phyloP scores from a whole-genome alignment of 2,888 invertebrate genomes.

The Sycophila texana region DNA sequence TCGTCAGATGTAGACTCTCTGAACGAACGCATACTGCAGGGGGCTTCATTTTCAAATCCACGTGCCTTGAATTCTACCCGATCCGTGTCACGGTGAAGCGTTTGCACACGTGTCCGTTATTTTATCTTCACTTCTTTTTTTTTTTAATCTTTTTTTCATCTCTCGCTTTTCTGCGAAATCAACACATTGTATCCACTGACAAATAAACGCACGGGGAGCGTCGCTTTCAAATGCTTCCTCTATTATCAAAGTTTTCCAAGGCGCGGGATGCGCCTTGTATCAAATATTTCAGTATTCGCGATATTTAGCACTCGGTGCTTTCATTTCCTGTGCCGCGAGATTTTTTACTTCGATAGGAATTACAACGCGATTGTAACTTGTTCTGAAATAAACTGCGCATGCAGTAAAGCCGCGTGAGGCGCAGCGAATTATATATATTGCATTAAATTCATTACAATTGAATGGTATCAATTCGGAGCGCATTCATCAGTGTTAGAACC shows the following conservation, averaged over 20 bases:
- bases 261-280: background rate
- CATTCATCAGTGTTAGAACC: no score
- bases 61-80: conserved; percentile 10
- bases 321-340: background rate
- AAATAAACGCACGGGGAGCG: background rate
- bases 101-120: background rate
- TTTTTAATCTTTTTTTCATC: background rate
- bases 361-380: background rate
- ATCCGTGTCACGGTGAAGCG: conserved; percentile 17
- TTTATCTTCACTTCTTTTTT: conserved; percentile 1
- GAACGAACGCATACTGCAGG: conserved; percentile 11
- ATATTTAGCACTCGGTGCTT: background rate
- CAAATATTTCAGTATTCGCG: background rate
- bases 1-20: conserved; percentile 30
- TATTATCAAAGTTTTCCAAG: background rate
- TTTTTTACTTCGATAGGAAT: background rate
- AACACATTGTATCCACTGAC: background rate
- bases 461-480: no score
- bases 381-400: background rate
- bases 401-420: background rate
- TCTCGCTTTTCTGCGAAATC: background rate
- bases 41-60: conserved; percentile 11
- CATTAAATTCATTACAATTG: no score
- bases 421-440: no score
- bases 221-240: no score